These are phyloP conservation scores for Chloroclysta siterata DNA, from an alignment of 2,888 invertebrate genomes.

Conservation along the genomic window DNA sequence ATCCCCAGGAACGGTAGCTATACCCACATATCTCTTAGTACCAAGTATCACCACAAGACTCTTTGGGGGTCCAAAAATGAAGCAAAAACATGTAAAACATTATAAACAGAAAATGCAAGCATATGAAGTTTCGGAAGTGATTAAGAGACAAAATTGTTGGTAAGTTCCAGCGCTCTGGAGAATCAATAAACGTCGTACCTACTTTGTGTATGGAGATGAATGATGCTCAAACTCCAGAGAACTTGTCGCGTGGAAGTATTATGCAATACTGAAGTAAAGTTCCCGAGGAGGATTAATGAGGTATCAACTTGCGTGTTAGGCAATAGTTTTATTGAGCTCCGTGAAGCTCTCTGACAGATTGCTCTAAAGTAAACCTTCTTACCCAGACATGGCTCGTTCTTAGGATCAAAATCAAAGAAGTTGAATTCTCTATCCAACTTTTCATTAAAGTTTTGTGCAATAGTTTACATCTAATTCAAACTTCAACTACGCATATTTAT, in stretches of 20 bases:
- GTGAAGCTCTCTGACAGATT: neutral
- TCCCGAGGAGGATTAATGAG: constrained; percentile 22
- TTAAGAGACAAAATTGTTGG: constrained; percentile 33
- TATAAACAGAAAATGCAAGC: constrained; percentile 19
- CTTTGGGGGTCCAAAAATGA: no score
- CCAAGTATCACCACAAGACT: no score
- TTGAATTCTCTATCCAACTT: no score
- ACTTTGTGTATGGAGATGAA: constrained; percentile 28
- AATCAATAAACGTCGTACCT: constrained; percentile 31
- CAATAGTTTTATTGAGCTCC: constrained; percentile 5
- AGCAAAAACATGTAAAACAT: no score
- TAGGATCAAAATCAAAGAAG: no score
- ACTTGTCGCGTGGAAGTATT: constrained; percentile 38
- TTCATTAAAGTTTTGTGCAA: no score
- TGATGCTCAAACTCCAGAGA: constrained; percentile 31
- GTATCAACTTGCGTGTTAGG: constrained; percentile 14
- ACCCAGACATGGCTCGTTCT: no score
- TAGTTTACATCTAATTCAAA: no score
- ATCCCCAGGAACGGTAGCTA: no score
- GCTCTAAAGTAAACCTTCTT: neutral
- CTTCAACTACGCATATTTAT: no score
- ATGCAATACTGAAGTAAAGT: constrained; percentile 38
- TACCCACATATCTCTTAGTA: no score
- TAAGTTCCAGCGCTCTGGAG: constrained; percentile 31
- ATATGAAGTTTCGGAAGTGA: constrained; percentile 19